Base-by-base conservation (phyloP, 2,888 invertebrate genomes). In the Eurytoma adleriae region DNA sequence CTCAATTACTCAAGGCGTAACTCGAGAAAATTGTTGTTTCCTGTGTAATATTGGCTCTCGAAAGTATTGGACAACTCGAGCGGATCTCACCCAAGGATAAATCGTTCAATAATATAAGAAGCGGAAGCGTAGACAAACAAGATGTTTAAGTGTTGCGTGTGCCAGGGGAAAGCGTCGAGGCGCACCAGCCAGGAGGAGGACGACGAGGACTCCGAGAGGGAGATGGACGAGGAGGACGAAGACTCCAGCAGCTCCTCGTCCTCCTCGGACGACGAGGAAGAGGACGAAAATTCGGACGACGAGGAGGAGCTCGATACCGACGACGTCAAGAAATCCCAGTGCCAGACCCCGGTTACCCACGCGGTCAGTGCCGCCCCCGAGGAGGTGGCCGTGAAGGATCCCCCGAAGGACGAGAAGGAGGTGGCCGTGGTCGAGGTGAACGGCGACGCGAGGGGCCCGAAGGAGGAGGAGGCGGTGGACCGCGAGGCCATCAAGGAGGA, bases 101-200 rank as follows among this genome's bases (percentile, higher is more conserved):
- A 13, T 13, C n/a, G 13, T 54, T 4, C 13, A 13, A 10, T 20
- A 24, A 30, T 16, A 10, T 30, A 54, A 18, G 13, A 50, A 61
- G 3, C 61, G 3, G 13, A 70, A 68, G 16, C 1, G 69, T 54
- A 67, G 5, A 3, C 18, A 7, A 27, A 13, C 59, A 84, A 83
- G 75, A 90, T 90, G 90, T 90, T 90, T 84, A 89, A 89, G 86
- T 90, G 90, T 79, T 90, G 90, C 81, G 86, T 87, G 40, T 88
- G 90, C 82, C 88, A 88, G 64, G 86, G 88, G 56, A 86, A 89
- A 84, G 73, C 81, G 13, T 82, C 85, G 69, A 84, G 83, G 30
- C 78, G 82, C 18, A 83, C 83, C 74, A 87, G 81, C 67, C 82
- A 84, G 40, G 82, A 78, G 50, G 80, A 75, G 1, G 83, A 83